phyloP scores from a whole-genome alignment of 1,140 invertebrate species.

The Drosophila hydei region DNA sequence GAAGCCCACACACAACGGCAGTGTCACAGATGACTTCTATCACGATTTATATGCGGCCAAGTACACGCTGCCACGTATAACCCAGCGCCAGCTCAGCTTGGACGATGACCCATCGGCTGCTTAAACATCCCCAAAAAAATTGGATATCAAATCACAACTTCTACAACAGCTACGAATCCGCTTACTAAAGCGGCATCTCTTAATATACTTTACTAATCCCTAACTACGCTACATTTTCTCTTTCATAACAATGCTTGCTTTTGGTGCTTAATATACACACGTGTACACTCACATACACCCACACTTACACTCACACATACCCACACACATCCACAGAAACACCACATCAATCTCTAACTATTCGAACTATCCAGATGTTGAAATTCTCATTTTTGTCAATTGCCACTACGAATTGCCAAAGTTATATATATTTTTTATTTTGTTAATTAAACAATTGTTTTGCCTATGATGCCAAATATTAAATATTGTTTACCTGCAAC shows the following conservation, averaged over 20 bases:
- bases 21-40: conserved; percentile 62
- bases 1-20: conserved; percentile 49
- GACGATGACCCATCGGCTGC: conserved; percentile 59
- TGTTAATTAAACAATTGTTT: conserved; percentile 42
- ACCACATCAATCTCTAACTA: neutral
- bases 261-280: conserved; percentile 14
- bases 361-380: conserved; percentile 1
- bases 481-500: conserved; percentile 22
- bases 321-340: conserved; percentile 18
- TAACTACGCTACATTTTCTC: conserved; percentile 28
- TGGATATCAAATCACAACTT: neutral
- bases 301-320: conserved; percentile 12
- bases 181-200: conserved; percentile 29
- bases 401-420: conserved; percentile 71
- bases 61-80: conserved; percentile 60
- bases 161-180: conserved; percentile 17
- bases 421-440: conserved; percentile 39
- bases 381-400: conserved; percentile 7
- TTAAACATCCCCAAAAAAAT: conserved; percentile 4
- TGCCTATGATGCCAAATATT: conserved; percentile 48
- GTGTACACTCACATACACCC: neutral
- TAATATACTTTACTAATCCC: conserved; percentile 24
- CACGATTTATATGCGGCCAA: conserved; percentile 65
- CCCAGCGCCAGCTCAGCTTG: conserved; percentile 61
- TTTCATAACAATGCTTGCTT: conserved; percentile 12